phyloP scores from a whole-genome alignment of 1,140 invertebrate species.

The Drosophila pachea region DNA sequence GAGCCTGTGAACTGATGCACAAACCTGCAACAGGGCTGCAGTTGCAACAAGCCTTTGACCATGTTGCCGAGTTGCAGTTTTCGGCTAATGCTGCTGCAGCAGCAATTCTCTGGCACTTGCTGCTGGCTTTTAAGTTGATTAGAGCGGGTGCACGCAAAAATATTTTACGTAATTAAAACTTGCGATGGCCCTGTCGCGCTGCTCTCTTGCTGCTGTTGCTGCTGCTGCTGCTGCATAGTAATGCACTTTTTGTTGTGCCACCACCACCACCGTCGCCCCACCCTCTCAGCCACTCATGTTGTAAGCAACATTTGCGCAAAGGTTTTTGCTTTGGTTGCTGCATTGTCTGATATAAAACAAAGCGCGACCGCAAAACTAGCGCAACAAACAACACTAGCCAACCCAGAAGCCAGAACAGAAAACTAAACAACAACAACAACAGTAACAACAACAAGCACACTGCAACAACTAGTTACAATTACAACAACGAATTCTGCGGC shows the following conservation, averaged over 20 bases:
- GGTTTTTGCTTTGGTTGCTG: constrained; percentile 31
- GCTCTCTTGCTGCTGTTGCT: constrained; percentile 17
- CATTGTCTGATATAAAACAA: constrained; percentile 68
- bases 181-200: constrained; percentile 48
- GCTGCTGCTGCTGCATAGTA: constrained; percentile 39
- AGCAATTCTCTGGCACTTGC: constrained; percentile 5
- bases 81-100: constrained; percentile 9
- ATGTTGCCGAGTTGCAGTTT: constrained; percentile 65
- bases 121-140: constrained; percentile 70
- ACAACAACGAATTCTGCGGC: constrained; percentile 14
- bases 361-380: constrained; percentile 66
- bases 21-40: constrained; percentile 17
- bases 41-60: constrained; percentile 45
- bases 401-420: constrained; percentile 29
- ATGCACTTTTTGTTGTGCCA: constrained; percentile 34
- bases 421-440: constrained; percentile 34
- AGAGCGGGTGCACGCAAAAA: constrained; percentile 65
- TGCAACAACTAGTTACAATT: constrained; percentile 35
- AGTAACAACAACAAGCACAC: constrained; percentile 21
- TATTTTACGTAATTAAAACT: constrained; percentile 77
- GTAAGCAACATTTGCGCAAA: constrained; percentile 43
- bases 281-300: background rate
- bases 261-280: background rate
- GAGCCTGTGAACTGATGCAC: constrained; percentile 8
- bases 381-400: constrained; percentile 57